phyloP scores from a whole-genome alignment of 2,888 invertebrate genomes.

The Drosophila planitibia region DNA sequence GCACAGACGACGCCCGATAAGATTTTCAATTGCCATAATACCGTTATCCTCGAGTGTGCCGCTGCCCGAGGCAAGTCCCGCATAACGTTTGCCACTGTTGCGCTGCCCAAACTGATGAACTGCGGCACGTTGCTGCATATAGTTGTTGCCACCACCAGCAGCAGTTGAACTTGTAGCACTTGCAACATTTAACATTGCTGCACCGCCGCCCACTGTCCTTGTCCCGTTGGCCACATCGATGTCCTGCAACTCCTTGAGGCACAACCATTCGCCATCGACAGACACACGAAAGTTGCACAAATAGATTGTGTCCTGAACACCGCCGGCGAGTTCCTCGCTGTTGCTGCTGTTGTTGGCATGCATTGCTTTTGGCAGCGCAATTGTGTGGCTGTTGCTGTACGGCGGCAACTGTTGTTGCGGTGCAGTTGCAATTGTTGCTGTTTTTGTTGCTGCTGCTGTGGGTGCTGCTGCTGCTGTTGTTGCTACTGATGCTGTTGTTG shows the following conservation, averaged over 20 bases:
- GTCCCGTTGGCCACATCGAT: constrained; percentile 88
- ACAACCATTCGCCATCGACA: constrained; percentile 98
- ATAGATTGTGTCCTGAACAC: constrained; percentile 98
- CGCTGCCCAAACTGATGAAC: constrained; percentile 68
- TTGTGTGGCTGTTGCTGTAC: constrained; percentile 79
- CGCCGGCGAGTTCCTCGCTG: constrained; percentile 85
- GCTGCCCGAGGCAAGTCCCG: constrained; percentile 64
- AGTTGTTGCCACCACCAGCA: constrained; percentile 13
- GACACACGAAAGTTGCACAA: constrained; percentile 98
- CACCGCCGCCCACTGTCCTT: constrained; percentile 84
- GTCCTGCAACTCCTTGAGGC: constrained; percentile 96
- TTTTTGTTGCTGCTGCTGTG: constrained; percentile 41
- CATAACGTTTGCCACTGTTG: constrained; percentile 72
- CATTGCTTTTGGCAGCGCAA: constrained; percentile 85
- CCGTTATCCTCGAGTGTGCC: constrained; percentile 81
- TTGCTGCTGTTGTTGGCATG: constrained; percentile 83
- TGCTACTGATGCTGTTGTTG: constrained; percentile 51
- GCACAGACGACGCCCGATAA: constrained; percentile 83
- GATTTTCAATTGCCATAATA: constrained; percentile 84
- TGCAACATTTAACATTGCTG: constrained; percentile 43
- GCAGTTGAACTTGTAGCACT: constrained; percentile 14
- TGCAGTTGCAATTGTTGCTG: constrained; percentile 27
- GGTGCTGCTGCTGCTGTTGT: constrained; percentile 36
- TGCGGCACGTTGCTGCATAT: constrained; percentile 45
- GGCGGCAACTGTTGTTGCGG: constrained; percentile 53